A percentile compares a stretch with the other conserved stretches of the same genome.
Evolutionary conservation across 2,113 vertebrate genomes (phyloP).

Genomic region (Toxotes chatareus): DNA sequence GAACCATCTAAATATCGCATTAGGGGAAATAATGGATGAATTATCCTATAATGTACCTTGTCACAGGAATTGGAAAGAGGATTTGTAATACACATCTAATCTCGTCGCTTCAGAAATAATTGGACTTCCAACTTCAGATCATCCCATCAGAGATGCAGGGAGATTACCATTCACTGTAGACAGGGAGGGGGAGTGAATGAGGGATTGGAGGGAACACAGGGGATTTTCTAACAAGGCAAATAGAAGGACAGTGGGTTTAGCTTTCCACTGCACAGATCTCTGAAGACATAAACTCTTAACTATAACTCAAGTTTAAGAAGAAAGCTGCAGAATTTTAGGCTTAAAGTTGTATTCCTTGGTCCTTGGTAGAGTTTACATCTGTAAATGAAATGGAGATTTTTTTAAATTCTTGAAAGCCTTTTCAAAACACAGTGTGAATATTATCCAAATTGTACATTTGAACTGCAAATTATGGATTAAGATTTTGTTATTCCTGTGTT

Average conservation of each 20-base stretch:
- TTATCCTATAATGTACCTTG: constrained; percentile 56
- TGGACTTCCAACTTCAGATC: constrained; percentile 63
- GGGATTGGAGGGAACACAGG: constrained; percentile 26
- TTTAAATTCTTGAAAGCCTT: neutral
- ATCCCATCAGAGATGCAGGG: constrained; percentile 56
- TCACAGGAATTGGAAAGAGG: constrained; percentile 47
- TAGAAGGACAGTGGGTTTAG: constrained; percentile 36
- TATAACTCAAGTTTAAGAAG: neutral
- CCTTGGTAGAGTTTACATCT: too few relatives aligned
- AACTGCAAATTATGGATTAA: neutral
- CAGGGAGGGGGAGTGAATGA: constrained; percentile 33
- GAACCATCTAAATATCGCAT: constrained; percentile 46
- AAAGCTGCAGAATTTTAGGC: neutral
- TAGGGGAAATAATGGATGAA: constrained; percentile 41
- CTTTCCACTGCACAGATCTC: constrained; percentile 10
- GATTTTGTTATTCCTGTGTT: too few relatives aligned
- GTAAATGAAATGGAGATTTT: neutral
- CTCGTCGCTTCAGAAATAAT: constrained; percentile 63
- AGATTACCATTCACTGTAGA: constrained; percentile 50
- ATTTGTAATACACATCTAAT: constrained; percentile 68
- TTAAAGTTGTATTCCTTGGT: neutral
- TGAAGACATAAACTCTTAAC: neutral
- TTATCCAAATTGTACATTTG: neutral
- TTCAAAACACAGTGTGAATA: neutral
- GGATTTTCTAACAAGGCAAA: constrained; percentile 24